Percentiles rank a stretch among this genome's conserved stretches.
Conservation (phyloP, 2,797 vertebrate species). For the Neoniphon sammara region DNA sequence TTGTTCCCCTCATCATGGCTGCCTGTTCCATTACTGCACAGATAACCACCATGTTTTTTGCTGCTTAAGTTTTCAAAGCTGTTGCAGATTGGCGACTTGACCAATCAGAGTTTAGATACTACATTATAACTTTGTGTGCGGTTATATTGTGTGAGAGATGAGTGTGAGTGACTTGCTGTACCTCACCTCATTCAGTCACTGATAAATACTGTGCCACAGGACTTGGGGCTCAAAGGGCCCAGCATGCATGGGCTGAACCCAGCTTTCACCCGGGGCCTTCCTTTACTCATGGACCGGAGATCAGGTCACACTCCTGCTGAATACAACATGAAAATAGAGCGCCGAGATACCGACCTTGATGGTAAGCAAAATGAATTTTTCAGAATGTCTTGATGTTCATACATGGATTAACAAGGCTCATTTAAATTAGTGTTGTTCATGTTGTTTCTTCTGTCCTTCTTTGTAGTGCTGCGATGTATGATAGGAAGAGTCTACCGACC, state of each 20-base stretch:
- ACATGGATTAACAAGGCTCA: not conserved
- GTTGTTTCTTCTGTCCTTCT: slow-evolving; percentile 20
- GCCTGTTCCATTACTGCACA: too few relatives aligned
- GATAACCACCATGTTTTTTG: slow-evolving; percentile 48
- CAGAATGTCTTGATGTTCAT: not conserved
- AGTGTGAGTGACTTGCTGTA: too few relatives aligned
- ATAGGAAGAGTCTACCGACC: slow-evolving; percentile 96
- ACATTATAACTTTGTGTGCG: slow-evolving; percentile 11
- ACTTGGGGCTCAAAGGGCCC: slow-evolving; percentile 67
- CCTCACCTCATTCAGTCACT: slow-evolving; percentile 19
- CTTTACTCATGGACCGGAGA: slow-evolving; percentile 75
- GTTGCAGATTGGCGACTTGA: slow-evolving; percentile 12
- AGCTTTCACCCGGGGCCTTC: slow-evolving; percentile 69
- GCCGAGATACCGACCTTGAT: slow-evolving; percentile 87
- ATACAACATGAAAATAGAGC: slow-evolving; percentile 81
- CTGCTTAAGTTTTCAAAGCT: slow-evolving; percentile 43
- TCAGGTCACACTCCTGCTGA: slow-evolving; percentile 68
- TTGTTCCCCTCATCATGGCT: too few relatives aligned
- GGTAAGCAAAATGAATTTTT: slow-evolving; percentile 76
- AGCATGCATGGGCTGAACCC: slow-evolving; percentile 61
- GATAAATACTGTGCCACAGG: slow-evolving; percentile 68
- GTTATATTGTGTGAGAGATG: not conserved
- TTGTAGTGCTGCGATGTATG: slow-evolving; percentile 93
- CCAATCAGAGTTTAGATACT: slow-evolving; percentile 32
- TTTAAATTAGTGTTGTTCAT: slow-evolving; percentile 6